These are phyloP conservation scores for Sarcophaga variegata DNA, from an alignment of 2,888 invertebrate species.

Conservation along the genomic window DNA sequence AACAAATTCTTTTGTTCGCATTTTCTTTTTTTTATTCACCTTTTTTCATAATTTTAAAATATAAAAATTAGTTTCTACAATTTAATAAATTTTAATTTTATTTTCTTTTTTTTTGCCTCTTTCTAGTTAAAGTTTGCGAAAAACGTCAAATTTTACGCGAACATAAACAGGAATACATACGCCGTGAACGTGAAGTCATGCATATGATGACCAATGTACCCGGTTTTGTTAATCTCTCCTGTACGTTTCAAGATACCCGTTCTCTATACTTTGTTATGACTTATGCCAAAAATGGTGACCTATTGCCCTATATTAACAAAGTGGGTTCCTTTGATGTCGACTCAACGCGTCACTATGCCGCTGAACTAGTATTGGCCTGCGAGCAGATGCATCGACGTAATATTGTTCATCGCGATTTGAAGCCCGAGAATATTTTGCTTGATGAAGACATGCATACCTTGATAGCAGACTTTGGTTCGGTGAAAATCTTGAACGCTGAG, in stretches of 20 bases:
- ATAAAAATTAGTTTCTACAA: background rate
- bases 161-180: constrained; percentile 95
- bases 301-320: constrained; percentile 94
- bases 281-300: constrained; percentile 97
- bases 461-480: constrained; percentile 98
- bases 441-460: constrained; percentile 97
- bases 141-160: constrained; percentile 96
- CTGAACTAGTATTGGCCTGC: constrained; percentile 95
- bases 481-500: constrained; percentile 87
- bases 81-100: background rate
- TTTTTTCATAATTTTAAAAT: background rate
- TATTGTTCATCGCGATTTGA: constrained; percentile 97
- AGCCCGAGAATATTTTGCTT: constrained; percentile 97
- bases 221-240: constrained; percentile 96
- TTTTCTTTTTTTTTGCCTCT: background rate
- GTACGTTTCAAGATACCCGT: constrained; percentile 97
- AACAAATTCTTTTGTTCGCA: background rate
- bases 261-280: constrained; percentile 97
- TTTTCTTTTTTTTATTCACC: background rate
- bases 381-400: constrained; percentile 94
- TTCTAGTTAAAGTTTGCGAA: constrained; percentile 97
- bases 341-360: constrained; percentile 96
- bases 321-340: constrained; percentile 94
- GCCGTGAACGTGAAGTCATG: constrained; percentile 96
- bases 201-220: constrained; percentile 91